These are phyloP conservation scores for Macrotis lagotis DNA, from an alignment of 2,113 vertebrate species.

Conservation along the genomic window DNA sequence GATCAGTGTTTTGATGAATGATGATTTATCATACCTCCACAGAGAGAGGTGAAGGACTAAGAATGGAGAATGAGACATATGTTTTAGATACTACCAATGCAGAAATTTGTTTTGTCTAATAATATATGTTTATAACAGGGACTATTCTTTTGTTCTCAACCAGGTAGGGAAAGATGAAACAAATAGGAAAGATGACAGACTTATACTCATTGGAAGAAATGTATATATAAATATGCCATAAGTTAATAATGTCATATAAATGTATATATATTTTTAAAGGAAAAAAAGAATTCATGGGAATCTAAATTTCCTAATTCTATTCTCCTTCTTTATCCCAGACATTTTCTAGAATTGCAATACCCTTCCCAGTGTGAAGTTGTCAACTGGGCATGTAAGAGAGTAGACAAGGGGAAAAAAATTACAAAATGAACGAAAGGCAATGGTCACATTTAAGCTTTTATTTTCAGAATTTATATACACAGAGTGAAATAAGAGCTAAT, in stretches of 20 bases:
- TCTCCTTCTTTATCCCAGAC: not conserved
- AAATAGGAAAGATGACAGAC: not conserved
- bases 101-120: not conserved
- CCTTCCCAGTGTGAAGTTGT: conserved; percentile 5
- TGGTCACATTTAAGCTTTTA: conserved; percentile 2
- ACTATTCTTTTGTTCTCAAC: not conserved
- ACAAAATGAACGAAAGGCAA: not conserved
- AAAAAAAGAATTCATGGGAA: conserved; percentile 2
- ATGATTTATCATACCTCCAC: not conserved
- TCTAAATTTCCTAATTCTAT: conserved; percentile 12
- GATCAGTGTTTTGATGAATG: not conserved
- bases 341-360: not conserved
- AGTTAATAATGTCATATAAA: too few relatives aligned
- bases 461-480: not conserved
- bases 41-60: not conserved
- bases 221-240: too few relatives aligned
- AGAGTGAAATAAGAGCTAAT: not conserved
- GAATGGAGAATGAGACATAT: not conserved
- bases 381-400: not conserved
- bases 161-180: not conserved
- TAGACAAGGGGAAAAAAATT: not conserved
- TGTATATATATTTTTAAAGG: not conserved
- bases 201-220: not conserved
- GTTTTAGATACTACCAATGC: not conserved
- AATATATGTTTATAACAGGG: not conserved